phyloP scores from a whole-genome alignment of 2,113 vertebrate genomes.

The Stigmatopora argus region DNA sequence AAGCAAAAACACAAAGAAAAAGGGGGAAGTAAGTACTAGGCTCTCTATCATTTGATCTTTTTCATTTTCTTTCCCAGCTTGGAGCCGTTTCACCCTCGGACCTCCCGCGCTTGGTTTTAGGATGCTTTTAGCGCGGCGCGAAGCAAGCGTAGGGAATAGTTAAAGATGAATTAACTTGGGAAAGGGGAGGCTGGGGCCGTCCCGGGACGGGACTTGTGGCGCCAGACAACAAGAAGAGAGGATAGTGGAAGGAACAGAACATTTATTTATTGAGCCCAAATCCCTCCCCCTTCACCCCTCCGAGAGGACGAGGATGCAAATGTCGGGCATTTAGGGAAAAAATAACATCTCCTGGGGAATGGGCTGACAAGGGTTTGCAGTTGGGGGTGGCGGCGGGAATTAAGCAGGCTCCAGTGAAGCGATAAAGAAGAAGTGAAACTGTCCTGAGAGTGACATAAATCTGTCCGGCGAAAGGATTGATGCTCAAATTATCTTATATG shows the following conservation, averaged over 20 bases:
- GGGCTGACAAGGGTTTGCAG: slow-evolving; percentile 74
- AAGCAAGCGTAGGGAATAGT: slow-evolving; percentile 18
- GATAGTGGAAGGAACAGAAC: slow-evolving; percentile 48
- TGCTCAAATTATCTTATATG: slow-evolving; percentile 99
- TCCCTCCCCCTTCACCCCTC: slow-evolving; percentile 36
- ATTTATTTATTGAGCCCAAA: slow-evolving; percentile 83
- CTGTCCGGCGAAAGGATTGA: slow-evolving; percentile 93
- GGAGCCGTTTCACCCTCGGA: background rate
- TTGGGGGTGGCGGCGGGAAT: slow-evolving; percentile 80
- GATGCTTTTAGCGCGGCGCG: slow-evolving; percentile 32
- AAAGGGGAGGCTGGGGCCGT: slow-evolving; percentile 32
- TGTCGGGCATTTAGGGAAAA: slow-evolving; percentile 94
- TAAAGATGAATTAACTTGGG: slow-evolving; percentile 51
- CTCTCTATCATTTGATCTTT: slow-evolving; percentile 53
- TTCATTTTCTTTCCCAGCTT: slow-evolving; percentile 25
- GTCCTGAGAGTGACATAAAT: slow-evolving; percentile 99
- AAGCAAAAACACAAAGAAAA: slow-evolving; percentile 88
- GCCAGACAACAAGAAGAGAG: slow-evolving; percentile 68
- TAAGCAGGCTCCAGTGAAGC: slow-evolving; percentile 99
- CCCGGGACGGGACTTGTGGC: slow-evolving; percentile 62
- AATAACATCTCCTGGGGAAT: slow-evolving; percentile 94
- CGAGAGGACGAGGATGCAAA: slow-evolving; percentile 81
- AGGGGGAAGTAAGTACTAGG: slow-evolving; percentile 98
- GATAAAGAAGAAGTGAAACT: slow-evolving; percentile 98
- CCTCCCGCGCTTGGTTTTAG: slow-evolving; percentile 1